Evolutionary conservation across 2,797 vertebrate genomes (phyloP), one percentile per base, ranked within the genome.

Genomic region (Cottoperca gobio): DNA sequence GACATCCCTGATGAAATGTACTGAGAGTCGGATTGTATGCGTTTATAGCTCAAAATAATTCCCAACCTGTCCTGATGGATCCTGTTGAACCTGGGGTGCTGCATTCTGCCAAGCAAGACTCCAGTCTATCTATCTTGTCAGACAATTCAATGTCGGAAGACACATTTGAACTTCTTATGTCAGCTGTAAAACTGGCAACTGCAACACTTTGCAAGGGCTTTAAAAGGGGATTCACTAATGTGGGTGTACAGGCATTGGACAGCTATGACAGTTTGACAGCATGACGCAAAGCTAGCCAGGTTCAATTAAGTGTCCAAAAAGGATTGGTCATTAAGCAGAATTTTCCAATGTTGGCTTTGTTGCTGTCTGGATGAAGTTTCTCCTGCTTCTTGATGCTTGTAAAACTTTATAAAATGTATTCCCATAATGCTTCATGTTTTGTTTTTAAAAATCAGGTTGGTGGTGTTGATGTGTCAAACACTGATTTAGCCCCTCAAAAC

Each of bases 191-290:
- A 66, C 43, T 37, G 69, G 26, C 23, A 33, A 62, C 21, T 45
- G 46, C 19, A 71, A 70, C 54, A 67, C 37, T 76, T 79, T 40
- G 28, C 21, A 14, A 2, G 6, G n/a, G 46, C 28, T 73, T 76
- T 24, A 77, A 65, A 60, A 0, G 19, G 19, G 49, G 64, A 43
- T 54, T 53, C 11, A 26, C 21, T 16, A 17, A 66, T 21, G 4
- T 50, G 39, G 39, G 23, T 39, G 33, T 35, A 17, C 16, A 65
- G 23, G 23, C 42, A 24, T 2, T 40, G 9, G 28, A 42, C 43
- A 60, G 60, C 19, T 33, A 0, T 31, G 42, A 45, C 23, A 26
- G 35, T 42, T 26, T 31, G 48, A 37, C 14, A 65, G 48, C 2
- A 2, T 13, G 42, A 58, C 6, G 0, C 2, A 40, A 50, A 46